A percentile compares a stretch with the other conserved stretches of the same genome.
phyloP scores from a whole-genome alignment of 2,888 invertebrate genomes.

The Mayetiola destructor region DNA sequence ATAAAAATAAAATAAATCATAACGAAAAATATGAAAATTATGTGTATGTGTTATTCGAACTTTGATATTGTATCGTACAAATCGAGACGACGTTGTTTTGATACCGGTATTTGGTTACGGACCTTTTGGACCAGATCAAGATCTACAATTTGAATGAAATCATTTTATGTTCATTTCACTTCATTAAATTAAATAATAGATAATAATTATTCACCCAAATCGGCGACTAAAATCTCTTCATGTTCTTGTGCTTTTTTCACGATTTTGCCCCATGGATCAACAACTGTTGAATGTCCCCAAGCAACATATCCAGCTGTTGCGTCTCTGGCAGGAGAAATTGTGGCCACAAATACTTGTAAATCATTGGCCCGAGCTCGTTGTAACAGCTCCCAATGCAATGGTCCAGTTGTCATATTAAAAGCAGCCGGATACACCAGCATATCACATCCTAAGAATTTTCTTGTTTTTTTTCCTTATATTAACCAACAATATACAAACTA shows the following conservation, averaged over 20 bases:
- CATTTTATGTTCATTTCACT: background rate
- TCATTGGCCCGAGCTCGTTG: conserved; percentile 70
- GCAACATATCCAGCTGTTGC: conserved; percentile 63
- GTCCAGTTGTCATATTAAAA: conserved; percentile 89
- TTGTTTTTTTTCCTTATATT: conserved; percentile 23
- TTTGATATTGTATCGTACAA: conserved; percentile 44
- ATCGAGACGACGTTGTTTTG: conserved; percentile 55
- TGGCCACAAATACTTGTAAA: conserved; percentile 76
- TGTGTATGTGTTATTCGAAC: background rate
- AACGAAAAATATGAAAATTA: background rate
- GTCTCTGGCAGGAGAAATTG: conserved; percentile 53
- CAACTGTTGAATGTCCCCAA: conserved; percentile 75
- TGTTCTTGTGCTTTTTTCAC: conserved; percentile 50
- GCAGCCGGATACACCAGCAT: conserved; percentile 84
- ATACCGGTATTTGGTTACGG: conserved; percentile 69
- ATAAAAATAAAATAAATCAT: background rate
- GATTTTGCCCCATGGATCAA: conserved; percentile 66
- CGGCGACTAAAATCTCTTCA: conserved; percentile 55
- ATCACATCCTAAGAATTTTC: conserved; percentile 48
- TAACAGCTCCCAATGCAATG: conserved; percentile 81
- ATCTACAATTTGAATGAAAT: conserved; percentile 42
- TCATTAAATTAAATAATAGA: background rate
- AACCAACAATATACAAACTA: background rate
- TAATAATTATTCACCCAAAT: conserved; percentile 46
- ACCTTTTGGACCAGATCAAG: conserved; percentile 55